Conservation (phyloP, 2,797 vertebrate species). For the Pantherophis vulpinus region DNA sequence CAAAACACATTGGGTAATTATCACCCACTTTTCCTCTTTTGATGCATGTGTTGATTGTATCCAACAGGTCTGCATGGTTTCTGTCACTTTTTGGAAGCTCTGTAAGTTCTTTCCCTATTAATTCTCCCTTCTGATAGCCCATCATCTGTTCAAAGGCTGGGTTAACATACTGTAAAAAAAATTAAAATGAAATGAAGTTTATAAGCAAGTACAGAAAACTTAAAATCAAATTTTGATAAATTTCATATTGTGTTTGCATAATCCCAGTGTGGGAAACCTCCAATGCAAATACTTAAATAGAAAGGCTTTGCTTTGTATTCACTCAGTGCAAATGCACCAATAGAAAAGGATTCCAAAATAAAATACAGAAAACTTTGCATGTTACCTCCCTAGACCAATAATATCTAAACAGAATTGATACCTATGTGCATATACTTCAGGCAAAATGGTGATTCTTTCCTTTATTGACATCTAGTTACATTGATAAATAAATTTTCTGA, state of each 20-base stretch:
- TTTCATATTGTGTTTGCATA: neutral
- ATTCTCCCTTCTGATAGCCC: slow-evolving; percentile 90
- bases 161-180: slow-evolving; percentile 87
- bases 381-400: neutral
- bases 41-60: slow-evolving; percentile 91
- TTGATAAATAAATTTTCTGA: neutral
- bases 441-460: neutral
- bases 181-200: neutral
- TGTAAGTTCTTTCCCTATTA: slow-evolving; percentile 89
- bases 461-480: neutral
- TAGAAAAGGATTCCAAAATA: neutral
- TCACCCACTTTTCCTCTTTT: slow-evolving; percentile 89
- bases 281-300: slow-evolving; percentile 13
- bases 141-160: slow-evolving; percentile 94
- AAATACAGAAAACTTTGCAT: neutral
- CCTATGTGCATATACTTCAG: neutral
- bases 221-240: neutral
- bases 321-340: neutral
- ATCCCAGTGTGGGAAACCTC: slow-evolving; percentile 6
- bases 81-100: slow-evolving; percentile 90
- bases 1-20: neutral
- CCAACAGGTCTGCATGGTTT: slow-evolving; percentile 86
- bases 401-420: neutral
- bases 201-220: neutral
- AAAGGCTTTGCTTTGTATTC: slow-evolving; percentile 2